These are phyloP conservation scores for Asarcornis scutulata DNA, from an alignment of 2,113 vertebrate species.

Conservation along the genomic window DNA sequence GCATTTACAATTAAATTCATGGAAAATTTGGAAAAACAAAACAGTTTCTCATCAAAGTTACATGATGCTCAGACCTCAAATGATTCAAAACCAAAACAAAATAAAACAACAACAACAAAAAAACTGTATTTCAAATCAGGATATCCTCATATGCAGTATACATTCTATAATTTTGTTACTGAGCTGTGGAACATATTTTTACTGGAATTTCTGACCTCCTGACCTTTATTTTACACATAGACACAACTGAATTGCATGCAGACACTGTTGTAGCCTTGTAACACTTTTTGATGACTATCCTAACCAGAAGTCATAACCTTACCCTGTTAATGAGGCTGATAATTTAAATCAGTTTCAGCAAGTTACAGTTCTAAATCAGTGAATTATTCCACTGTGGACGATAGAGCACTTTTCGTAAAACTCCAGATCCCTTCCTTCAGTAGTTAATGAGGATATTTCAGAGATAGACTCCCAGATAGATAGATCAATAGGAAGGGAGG, in stretches of 20 bases:
- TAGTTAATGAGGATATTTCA: background rate
- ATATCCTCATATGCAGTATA: background rate
- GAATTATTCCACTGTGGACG: background rate
- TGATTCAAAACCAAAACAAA: background rate
- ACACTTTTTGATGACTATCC: background rate
- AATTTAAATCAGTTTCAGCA: constrained; percentile 1
- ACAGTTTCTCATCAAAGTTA: constrained; percentile 22
- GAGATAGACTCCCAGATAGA: background rate
- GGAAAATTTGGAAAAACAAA: constrained; percentile 13
- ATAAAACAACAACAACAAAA: background rate
- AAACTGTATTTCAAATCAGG: background rate
- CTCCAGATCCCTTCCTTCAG: background rate
- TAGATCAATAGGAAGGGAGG: background rate
- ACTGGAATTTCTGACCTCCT: background rate
- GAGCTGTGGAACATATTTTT: background rate
- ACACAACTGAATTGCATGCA: fast-evolving
- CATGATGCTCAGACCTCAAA: background rate
- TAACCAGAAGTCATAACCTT: background rate
- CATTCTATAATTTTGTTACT: background rate
- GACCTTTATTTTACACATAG: background rate
- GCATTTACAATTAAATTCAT: background rate
- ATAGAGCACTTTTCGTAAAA: background rate
- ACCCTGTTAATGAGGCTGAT: background rate
- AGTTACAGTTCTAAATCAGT: background rate
- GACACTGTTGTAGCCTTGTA: background rate